Conservation (phyloP, 2,113 vertebrate genomes). For the western clawed frog (Xenopus tropicalis) region DNA sequence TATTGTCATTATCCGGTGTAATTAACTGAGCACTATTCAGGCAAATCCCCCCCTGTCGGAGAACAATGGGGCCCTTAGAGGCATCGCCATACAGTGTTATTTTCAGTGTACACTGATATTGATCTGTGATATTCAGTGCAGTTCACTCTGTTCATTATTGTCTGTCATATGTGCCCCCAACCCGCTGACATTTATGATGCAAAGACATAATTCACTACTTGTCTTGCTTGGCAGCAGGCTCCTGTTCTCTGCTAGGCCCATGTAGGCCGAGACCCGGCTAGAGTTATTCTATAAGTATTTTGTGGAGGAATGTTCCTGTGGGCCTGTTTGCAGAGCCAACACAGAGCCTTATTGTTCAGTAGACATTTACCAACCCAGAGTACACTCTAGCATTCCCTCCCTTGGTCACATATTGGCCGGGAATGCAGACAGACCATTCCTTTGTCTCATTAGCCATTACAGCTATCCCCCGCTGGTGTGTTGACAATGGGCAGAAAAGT, state of each 20-base stretch:
- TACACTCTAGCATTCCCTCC: slow-evolving; percentile 10
- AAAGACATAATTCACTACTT: slow-evolving; percentile 10
- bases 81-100: neutral
- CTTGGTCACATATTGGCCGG: slow-evolving; percentile 14
- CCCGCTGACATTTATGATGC: slow-evolving; percentile 32
- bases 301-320: slow-evolving; percentile 32
- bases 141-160: neutral
- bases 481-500: slow-evolving; percentile 18
- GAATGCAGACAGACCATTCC: slow-evolving; percentile 37
- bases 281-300: slow-evolving; percentile 25
- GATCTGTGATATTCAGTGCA: neutral
- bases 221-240: slow-evolving; percentile 12
- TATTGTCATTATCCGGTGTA: no score
- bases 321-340: slow-evolving; percentile 17
- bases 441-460: slow-evolving; percentile 34
- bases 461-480: slow-evolving; percentile 20
- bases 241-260: slow-evolving; percentile 7
- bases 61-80: no score
- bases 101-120: neutral
- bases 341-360: slow-evolving; percentile 28
- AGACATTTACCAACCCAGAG: slow-evolving; percentile 35
- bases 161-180: slow-evolving; percentile 11
- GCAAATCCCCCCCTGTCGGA: no score
- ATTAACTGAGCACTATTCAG: no score
- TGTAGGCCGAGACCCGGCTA: slow-evolving; percentile 38